These are phyloP conservation scores for Alloplasta piceator DNA, from an alignment of 2,888 invertebrate species.

Conservation along the genomic window DNA sequence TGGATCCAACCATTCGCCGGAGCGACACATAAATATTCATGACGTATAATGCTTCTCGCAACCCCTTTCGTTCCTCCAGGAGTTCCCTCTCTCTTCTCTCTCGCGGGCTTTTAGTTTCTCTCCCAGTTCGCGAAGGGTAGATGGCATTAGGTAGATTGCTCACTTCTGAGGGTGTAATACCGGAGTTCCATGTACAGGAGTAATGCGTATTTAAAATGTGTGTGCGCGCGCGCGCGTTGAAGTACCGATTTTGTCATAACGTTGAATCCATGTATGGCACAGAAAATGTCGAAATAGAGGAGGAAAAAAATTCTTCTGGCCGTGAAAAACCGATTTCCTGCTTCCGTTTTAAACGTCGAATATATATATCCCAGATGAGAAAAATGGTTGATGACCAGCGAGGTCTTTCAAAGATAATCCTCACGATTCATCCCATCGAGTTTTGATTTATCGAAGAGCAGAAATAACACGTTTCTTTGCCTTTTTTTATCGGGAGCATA, in stretches of 20 bases:
- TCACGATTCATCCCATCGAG: too few species aligned
- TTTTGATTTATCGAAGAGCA: too few species aligned
- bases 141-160: conserved; percentile 40
- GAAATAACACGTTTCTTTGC: too few species aligned
- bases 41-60: conserved; percentile 35
- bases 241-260: background rate
- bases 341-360: background rate
- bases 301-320: background rate
- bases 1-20: conserved; percentile 54
- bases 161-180: conserved; percentile 16
- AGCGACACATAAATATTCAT: conserved; percentile 76
- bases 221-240: background rate
- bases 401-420: too few species aligned
- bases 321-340: conserved; percentile 5
- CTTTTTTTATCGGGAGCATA: too few species aligned
- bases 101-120: background rate
- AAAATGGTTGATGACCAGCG: background rate
- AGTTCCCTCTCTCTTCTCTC: background rate
- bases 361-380: background rate
- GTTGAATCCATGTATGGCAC: too few species aligned
- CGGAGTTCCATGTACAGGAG: conserved; percentile 1
- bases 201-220: background rate
- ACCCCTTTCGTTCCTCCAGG: conserved; percentile 1
- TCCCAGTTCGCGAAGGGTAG: background rate
- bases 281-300: background rate